These are phyloP conservation scores for Rhabdornis inornatus DNA, from an alignment of 2,113 vertebrate species.

Conservation along the genomic window DNA sequence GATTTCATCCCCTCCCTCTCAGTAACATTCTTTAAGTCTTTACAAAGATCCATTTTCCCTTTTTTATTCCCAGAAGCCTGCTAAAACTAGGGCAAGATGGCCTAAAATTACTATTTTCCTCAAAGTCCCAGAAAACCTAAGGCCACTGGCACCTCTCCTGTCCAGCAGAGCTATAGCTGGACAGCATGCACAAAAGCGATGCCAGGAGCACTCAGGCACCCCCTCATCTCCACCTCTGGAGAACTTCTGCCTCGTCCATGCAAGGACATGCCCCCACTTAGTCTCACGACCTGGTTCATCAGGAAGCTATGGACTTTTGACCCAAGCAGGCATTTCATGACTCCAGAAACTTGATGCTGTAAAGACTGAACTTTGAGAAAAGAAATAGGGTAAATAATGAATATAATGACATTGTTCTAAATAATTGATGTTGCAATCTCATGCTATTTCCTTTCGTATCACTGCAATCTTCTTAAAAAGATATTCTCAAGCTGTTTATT, in stretches of 20 bases:
- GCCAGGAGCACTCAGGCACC: background rate
- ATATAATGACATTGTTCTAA: background rate
- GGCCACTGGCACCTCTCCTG: background rate
- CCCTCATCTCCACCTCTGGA: background rate
- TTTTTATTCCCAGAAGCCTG: conserved; percentile 60
- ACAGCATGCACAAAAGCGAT: rapidly evolving
- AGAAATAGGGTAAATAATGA: conserved; percentile 36
- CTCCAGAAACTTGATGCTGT: background rate
- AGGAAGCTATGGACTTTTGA: background rate
- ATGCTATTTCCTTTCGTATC: conserved; percentile 60
- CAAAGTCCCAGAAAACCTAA: conserved; percentile 35
- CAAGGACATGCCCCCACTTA: background rate
- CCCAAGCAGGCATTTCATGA: background rate
- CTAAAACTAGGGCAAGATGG: conserved; percentile 58
- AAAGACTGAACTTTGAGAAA: conserved; percentile 34
- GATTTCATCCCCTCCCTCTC: conserved; percentile 10
- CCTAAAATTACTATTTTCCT: conserved; percentile 60
- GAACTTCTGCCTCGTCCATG: background rate
- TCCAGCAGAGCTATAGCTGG: background rate
- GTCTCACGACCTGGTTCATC: background rate
- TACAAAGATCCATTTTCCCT: conserved; percentile 57
- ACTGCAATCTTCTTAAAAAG: conserved; percentile 58
- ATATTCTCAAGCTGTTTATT: conserved; percentile 71
- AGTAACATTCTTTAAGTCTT: conserved; percentile 42
- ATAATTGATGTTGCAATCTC: conserved; percentile 44